Base-by-base conservation (phyloP, 2,888 invertebrate species). In the Criorhina ranunculi region DNA sequence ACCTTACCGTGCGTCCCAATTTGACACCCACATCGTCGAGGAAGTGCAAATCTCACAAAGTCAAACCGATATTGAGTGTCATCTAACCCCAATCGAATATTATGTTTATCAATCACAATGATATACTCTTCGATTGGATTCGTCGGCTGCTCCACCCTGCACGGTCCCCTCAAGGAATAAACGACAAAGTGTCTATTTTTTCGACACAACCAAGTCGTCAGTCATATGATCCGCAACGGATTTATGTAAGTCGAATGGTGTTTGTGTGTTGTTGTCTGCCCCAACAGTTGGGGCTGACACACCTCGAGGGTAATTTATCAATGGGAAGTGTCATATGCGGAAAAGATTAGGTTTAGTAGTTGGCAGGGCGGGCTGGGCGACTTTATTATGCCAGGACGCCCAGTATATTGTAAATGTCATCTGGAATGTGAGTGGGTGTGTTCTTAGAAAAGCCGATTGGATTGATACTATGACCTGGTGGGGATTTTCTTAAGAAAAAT, bases 181-280 rank as follows among this genome's bases (percentile, higher is more conserved):
- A 83, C 51, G 57, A 57, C 73, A 57, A 67, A 62, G 42, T 75
- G 83, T 79, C 78, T 83, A 37, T 46, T 67, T 83, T 72, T 79
- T 53, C 72, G 78, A 78, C 83, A 83, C 83, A 83, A 83, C 69
- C 78, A 78, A 78, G 73, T 78, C 78, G 78, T 83, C 83, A 83
- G 62, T 67, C 73, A 75, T 83, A 57, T 57, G 78, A 78, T 75
- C 78, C 83, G 62, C 35, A 83, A 69, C 67, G 69, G 73, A 83
- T 78, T 73, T 79, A 42, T 79, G 57, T 42, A 59, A 17, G 49
- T 37, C 15, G 15, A 1, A 9, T 53, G 46, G 49, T 40, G 17
- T 35, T 17, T 60, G 17, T 35, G 24, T 60, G 57, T 33, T 75
- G 40, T 40, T 64, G 69, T 31, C 15, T 57, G 40, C 24, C 53